These are phyloP conservation scores for Pandemis corylana DNA, from an alignment of 2,888 invertebrate species.

Conservation along the genomic window DNA sequence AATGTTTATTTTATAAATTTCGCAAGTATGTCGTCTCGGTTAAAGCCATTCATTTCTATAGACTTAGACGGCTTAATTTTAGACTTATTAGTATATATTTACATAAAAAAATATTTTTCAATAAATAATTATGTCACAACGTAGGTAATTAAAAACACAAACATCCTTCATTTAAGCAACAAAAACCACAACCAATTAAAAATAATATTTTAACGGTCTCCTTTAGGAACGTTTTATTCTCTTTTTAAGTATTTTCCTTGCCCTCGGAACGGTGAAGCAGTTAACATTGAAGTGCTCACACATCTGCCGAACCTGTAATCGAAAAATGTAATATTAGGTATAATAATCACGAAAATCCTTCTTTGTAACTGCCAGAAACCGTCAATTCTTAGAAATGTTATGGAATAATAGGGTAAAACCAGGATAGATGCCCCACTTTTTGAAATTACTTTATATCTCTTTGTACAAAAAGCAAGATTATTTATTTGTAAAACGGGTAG, in stretches of 20 bases:
- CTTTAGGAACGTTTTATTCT: slow-evolving; percentile 6
- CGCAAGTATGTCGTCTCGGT: background rate
- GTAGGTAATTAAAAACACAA: background rate
- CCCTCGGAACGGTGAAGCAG: slow-evolving; percentile 87
- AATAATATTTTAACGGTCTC: slow-evolving; percentile 4
- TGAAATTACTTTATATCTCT: too few species aligned
- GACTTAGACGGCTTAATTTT: too few species aligned
- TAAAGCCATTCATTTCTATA: background rate
- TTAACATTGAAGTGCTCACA: slow-evolving; percentile 94
- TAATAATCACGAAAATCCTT: background rate
- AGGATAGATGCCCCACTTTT: too few species aligned
- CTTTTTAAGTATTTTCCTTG: slow-evolving; percentile 49
- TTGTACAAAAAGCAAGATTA: too few species aligned
- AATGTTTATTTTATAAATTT: background rate
- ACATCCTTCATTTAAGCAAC: background rate
- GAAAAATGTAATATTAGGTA: background rate
- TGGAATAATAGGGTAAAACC: too few species aligned
- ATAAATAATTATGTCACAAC: background rate
- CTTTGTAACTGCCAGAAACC: too few species aligned
- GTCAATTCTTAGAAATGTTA: too few species aligned
- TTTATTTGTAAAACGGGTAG: too few species aligned
- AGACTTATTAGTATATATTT: background rate
- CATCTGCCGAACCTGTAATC: slow-evolving; percentile 93
- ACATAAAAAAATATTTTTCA: too few species aligned
- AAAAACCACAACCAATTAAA: slow-evolving; percentile 6